Percentiles rank a stretch among this genome's conserved stretches.
Conservation (phyloP, 2,797 vertebrate species). For the Galaxias olidus region DNA sequence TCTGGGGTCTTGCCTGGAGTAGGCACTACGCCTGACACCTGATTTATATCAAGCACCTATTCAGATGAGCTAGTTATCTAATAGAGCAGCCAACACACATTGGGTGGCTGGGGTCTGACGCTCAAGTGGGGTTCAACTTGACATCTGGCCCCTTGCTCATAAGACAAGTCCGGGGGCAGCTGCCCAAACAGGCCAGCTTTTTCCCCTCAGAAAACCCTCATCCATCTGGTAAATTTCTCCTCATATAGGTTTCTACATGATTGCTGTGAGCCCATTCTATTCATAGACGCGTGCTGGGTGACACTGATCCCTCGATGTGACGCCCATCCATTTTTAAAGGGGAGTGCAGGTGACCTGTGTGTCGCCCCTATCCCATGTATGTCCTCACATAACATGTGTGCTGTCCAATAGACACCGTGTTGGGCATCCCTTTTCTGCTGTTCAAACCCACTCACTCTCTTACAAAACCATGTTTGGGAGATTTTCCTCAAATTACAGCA, state of each 20-base stretch:
- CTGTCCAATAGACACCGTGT: slow-evolving; percentile 27
- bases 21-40: slow-evolving; percentile 67
- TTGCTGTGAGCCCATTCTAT: slow-evolving; percentile 58
- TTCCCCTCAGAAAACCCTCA: slow-evolving; percentile 59
- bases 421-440: slow-evolving; percentile 2
- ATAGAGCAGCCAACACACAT: slow-evolving; percentile 46
- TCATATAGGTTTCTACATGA: slow-evolving; percentile 55
- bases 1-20: slow-evolving; percentile 46
- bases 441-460: slow-evolving; percentile 35
- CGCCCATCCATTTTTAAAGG: slow-evolving; percentile 82
- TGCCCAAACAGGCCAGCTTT: slow-evolving; percentile 64
- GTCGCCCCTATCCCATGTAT: slow-evolving; percentile 51
- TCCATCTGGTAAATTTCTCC: slow-evolving; percentile 76
- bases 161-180: slow-evolving; percentile 56
- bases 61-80: slow-evolving; percentile 61
- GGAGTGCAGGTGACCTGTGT: slow-evolving; percentile 63
- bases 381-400: slow-evolving; percentile 22
- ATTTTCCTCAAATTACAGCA: slow-evolving; percentile 76
- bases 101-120: slow-evolving; percentile 37
- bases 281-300: slow-evolving; percentile 66
- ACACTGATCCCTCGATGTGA: slow-evolving; percentile 64
- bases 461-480: slow-evolving; percentile 48
- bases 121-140: slow-evolving; percentile 64
- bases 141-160: slow-evolving; percentile 71
- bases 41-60: slow-evolving; percentile 69